Percentiles rank a stretch among this genome's conserved stretches.
These are phyloP conservation scores for Spodoptera litura DNA, from an alignment of 1,140 invertebrate genomes.

Conservation along the genomic window DNA sequence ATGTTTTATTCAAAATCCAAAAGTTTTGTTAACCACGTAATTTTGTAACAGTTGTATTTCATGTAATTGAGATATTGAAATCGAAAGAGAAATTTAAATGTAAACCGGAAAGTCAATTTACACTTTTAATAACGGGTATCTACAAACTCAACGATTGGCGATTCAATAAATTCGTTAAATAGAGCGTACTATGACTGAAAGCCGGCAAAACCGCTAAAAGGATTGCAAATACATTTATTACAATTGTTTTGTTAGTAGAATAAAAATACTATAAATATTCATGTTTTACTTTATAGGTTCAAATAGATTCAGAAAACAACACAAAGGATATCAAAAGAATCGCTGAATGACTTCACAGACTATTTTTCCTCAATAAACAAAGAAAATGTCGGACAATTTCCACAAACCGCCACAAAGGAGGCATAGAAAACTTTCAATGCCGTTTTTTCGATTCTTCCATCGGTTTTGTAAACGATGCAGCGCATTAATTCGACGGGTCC, in stretches of 20 bases:
- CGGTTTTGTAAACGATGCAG: conserved; percentile 76
- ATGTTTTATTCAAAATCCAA: no score
- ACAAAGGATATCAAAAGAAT: conserved; percentile 34
- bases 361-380: conserved; percentile 62
- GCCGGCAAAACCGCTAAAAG: conserved; percentile 11
- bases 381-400: conserved; percentile 65
- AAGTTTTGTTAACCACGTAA: no score
- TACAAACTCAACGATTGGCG: background rate
- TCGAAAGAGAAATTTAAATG: conserved; percentile 2
- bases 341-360: conserved; percentile 29
- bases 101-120: conserved; percentile 4
- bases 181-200: conserved; percentile 24
- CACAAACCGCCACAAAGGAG: conserved; percentile 71
- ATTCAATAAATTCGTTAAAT: conserved; percentile 17
- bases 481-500: conserved; percentile 80
- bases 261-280: conserved; percentile 31
- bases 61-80: no score
- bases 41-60: no score
- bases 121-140: background rate
- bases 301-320: conserved; percentile 39
- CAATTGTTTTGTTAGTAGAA: conserved; percentile 3
- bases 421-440: conserved; percentile 71
- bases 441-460: conserved; percentile 71
- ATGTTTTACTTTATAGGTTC: conserved; percentile 16
- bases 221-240: conserved; percentile 13